phyloP scores from a whole-genome alignment of 1,140 invertebrate genomes.

The Drosophila ohnishii region DNA sequence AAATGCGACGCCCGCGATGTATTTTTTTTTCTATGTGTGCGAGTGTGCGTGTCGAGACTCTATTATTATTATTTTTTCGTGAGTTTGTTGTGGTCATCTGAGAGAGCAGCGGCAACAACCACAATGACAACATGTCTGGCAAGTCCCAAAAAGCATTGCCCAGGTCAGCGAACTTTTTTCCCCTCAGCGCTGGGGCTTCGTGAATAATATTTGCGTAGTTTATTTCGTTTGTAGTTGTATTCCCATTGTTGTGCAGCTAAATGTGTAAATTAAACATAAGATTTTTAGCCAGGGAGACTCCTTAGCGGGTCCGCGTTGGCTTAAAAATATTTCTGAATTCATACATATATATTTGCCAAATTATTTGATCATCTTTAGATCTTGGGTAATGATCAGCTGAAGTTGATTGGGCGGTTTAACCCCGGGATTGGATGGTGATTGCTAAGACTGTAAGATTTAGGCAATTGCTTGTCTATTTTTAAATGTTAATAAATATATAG shows the following conservation, averaged over 20 bases:
- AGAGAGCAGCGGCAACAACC: conserved; percentile 43
- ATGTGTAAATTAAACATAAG: conserved; percentile 64
- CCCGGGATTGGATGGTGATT: background rate
- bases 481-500: no score
- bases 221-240: conserved; percentile 44
- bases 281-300: conserved; percentile 40
- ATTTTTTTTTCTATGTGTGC: conserved; percentile 26
- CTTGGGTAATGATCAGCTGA: conserved; percentile 10
- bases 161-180: conserved; percentile 73
- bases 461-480: background rate
- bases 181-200: conserved; percentile 41
- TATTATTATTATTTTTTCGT: conserved; percentile 49
- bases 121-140: conserved; percentile 67
- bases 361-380: conserved; percentile 36
- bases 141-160: conserved; percentile 72
- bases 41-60: conserved; percentile 59
- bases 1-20: conserved; percentile 64
- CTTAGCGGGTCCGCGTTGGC: conserved; percentile 7
- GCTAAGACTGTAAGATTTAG: background rate
- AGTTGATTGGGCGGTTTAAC: conserved; percentile 23
- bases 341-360: conserved; percentile 40
- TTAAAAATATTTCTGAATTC: conserved; percentile 39
- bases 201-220: conserved; percentile 61
- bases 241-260: conserved; percentile 56
- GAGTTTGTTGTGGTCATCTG: conserved; percentile 67